A percentile compares a stretch with the other conserved stretches of the same genome.
Evolutionary conservation across 1,140 invertebrate genomes (phyloP).

Genomic region (Penaeus indicus): DNA sequence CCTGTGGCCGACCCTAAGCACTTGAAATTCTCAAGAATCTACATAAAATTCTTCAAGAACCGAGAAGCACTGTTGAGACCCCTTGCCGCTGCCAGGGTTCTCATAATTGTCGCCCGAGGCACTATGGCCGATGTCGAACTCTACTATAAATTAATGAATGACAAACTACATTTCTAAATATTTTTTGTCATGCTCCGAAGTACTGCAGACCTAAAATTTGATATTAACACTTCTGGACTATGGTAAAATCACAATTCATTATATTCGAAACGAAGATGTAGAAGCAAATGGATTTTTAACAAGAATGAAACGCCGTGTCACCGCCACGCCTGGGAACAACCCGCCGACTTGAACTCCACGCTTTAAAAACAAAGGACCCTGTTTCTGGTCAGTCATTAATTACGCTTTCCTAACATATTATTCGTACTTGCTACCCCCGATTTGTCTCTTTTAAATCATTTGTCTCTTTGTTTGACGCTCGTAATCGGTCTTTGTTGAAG

Average conservation of each 20-base stretch:
- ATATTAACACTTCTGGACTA: no score
- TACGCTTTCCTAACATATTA: constrained; percentile 63
- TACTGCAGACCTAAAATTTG: no score
- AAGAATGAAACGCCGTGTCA: no score
- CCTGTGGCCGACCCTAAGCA: constrained; percentile 31
- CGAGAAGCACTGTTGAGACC: constrained; percentile 19
- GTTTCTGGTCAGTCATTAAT: constrained; percentile 63
- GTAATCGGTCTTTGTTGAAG: constrained; percentile 56
- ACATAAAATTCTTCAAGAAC: constrained; percentile 54
- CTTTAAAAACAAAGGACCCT: constrained; percentile 51
- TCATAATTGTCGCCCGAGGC: constrained; percentile 25
- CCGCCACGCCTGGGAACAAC: constrained; percentile 48
- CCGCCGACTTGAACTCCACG: constrained; percentile 44
- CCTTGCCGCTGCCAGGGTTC: constrained; percentile 9
- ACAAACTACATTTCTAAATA: not conserved
- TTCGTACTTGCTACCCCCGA: constrained; percentile 61
- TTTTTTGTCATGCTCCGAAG: no score
- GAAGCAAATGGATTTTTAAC: no score
- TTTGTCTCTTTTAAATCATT: constrained; percentile 64
- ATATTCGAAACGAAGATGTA: no score
- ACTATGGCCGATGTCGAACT: not conserved
- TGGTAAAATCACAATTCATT: no score
- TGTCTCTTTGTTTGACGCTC: constrained; percentile 61
- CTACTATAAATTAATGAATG: no score
- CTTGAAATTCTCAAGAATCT: constrained; percentile 55